Evolutionary conservation across 1,140 invertebrate genomes (phyloP).

Genomic region (Drosophila biarmipes): DNA sequence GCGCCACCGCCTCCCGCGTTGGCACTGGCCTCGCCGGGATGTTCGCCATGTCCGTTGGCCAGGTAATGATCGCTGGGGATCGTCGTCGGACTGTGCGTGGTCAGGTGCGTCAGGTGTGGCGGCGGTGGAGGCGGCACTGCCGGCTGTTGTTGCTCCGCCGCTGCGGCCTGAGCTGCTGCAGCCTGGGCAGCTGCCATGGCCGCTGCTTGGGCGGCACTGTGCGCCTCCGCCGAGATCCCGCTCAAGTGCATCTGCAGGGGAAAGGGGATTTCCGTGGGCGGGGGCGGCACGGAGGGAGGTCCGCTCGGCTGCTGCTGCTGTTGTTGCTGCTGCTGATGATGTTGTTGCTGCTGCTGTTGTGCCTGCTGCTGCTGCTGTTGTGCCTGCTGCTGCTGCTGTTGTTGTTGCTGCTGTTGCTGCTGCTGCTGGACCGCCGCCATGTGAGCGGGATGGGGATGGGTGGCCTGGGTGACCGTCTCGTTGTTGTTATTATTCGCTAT

Average conservation of each 20-base stretch:
- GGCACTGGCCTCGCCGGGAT: slow-evolving; percentile 40
- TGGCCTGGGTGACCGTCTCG: slow-evolving; percentile 74
- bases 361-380: slow-evolving; percentile 63
- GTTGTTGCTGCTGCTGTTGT: slow-evolving; percentile 62
- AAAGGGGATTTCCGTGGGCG: slow-evolving; percentile 72
- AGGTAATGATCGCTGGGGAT: slow-evolving; percentile 63
- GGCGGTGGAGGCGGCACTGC: slow-evolving; percentile 42
- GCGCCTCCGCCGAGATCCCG: slow-evolving; percentile 73
- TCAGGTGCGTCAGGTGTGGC: slow-evolving; percentile 68
- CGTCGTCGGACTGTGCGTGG: slow-evolving; percentile 70
- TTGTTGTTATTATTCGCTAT: slow-evolving; percentile 77
- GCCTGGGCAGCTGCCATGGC: slow-evolving; percentile 82
- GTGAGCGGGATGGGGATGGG: slow-evolving; percentile 65
- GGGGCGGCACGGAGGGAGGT: slow-evolving; percentile 46
- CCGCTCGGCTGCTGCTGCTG: slow-evolving; percentile 65
- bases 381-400: slow-evolving; percentile 63
- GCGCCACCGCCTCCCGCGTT: slow-evolving; percentile 4
- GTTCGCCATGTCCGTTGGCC: slow-evolving; percentile 72
- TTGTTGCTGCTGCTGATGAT: slow-evolving; percentile 69
- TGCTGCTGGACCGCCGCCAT: slow-evolving; percentile 57
- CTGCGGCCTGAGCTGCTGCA: slow-evolving; percentile 78
- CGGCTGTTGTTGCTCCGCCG: slow-evolving; percentile 72
- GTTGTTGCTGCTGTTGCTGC: slow-evolving; percentile 61
- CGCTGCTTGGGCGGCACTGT: slow-evolving; percentile 78
- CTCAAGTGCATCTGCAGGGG: slow-evolving; percentile 80